A percentile compares a stretch with the other conserved stretches of the same genome.
phyloP scores from a whole-genome alignment of 1,140 invertebrate genomes.

The Monochamus saltuarius region DNA sequence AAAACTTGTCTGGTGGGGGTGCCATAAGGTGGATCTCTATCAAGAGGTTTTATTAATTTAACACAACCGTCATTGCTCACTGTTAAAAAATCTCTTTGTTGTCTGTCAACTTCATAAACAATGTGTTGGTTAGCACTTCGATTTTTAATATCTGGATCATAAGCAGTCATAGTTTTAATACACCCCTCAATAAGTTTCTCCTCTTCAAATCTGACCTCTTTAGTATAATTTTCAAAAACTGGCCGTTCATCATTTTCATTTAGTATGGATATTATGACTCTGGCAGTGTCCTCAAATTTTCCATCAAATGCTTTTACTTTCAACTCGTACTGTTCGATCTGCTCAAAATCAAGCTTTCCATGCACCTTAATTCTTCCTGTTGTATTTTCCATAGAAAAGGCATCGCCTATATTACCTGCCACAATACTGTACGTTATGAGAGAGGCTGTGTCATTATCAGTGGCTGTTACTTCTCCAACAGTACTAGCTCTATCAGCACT shows the following conservation, averaged over 20 bases:
- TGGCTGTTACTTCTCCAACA: constrained; percentile 79
- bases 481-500: constrained; percentile 76
- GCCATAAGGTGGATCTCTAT: constrained; percentile 84
- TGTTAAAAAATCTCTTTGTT: constrained; percentile 66
- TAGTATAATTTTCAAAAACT: constrained; percentile 65
- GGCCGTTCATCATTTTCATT: constrained; percentile 86
- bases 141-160: constrained; percentile 82
- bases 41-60: constrained; percentile 71
- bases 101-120: constrained; percentile 69
- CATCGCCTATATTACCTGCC: constrained; percentile 73
- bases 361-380: constrained; percentile 80
- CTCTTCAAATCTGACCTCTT: constrained; percentile 66
- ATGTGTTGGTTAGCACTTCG: constrained; percentile 73
- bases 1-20: constrained; percentile 80
- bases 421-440: constrained; percentile 78
- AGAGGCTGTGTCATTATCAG: constrained; percentile 79
- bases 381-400: constrained; percentile 74
- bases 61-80: constrained; percentile 75
- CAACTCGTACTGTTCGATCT: constrained; percentile 73
- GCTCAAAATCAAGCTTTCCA: constrained; percentile 81
- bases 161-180: constrained; percentile 69
- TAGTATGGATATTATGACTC: constrained; percentile 74
- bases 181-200: constrained; percentile 69
- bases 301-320: constrained; percentile 79
- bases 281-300: constrained; percentile 70